A percentile compares a stretch with the other conserved stretches of the same genome.
Evolutionary conservation across 2,113 vertebrate species (phyloP).

Genomic region (Alouatta palliata): DNA sequence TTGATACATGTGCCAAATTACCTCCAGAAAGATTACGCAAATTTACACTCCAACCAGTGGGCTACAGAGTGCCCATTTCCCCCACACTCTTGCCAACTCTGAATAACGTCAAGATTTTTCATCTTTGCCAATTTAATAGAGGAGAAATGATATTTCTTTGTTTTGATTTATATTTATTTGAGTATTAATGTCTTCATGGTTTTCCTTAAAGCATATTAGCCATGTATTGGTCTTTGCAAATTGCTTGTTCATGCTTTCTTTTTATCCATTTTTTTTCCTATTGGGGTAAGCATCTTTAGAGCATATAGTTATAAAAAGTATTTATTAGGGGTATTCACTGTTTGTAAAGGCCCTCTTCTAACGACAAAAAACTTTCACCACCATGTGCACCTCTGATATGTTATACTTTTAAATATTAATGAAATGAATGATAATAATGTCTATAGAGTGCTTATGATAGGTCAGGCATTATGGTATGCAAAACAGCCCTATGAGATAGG

Average conservation of each 20-base stretch:
- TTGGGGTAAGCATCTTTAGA: neutral
- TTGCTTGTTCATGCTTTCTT: neutral
- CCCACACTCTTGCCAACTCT: neutral
- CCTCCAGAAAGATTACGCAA: neutral
- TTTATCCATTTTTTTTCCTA: neutral
- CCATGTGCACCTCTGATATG: neutral
- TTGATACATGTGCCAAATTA: neutral
- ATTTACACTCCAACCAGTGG: neutral
- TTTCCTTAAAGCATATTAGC: neutral
- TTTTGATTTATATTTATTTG: constrained; percentile 43
- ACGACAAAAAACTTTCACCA: neutral
- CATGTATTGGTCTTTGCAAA: neutral
- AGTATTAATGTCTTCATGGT: neutral
- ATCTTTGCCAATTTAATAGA: constrained; percentile 19
- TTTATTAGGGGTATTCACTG: neutral
- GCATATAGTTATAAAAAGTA: neutral
- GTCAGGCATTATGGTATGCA: neutral
- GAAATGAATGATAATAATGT: neutral
- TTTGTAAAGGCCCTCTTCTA: neutral
- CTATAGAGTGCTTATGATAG: neutral
- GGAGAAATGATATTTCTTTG: neutral
- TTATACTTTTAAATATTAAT: constrained; percentile 1
- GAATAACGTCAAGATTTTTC: neutral
- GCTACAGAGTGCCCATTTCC: neutral
- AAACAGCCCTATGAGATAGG: neutral